Evolutionary conservation across 2,888 invertebrate genomes (phyloP).

Genomic region (Sesia bembeciformis): DNA sequence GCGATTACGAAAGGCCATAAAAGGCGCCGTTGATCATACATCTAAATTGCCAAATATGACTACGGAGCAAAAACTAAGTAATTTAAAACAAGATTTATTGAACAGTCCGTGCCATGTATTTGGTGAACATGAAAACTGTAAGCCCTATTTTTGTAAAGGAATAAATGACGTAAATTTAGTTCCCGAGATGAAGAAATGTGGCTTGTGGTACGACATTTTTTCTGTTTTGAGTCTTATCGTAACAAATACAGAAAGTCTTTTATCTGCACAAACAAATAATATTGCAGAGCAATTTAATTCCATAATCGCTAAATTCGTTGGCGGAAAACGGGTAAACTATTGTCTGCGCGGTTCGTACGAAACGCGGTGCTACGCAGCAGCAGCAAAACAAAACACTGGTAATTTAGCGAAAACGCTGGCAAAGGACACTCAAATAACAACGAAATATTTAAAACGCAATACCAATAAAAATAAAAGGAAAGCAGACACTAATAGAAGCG

Average conservation of each 20-base stretch:
- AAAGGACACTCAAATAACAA: not conserved
- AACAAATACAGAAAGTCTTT: not conserved
- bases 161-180: no score
- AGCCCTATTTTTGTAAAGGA: no score
- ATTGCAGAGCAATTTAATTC: not conserved
- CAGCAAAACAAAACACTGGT: not conserved
- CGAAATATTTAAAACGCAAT: not conserved
- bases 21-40: no score
- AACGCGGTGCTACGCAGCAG: not conserved
- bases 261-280: not conserved
- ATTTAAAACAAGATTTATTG: not conserved
- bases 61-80: not conserved
- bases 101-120: not conserved
- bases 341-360: not conserved
- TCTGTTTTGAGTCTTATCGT: no score
- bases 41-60: no score
- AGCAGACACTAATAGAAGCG: not conserved
- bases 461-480: not conserved
- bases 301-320: not conserved
- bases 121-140: not conserved
- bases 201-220: no score
- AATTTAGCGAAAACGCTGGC: not conserved
- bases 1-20: no score
- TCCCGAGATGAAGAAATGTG: no score
- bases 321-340: not conserved